Base-by-base conservation (phyloP, 2,113 vertebrate species). In the Bombycilla garrulus region DNA sequence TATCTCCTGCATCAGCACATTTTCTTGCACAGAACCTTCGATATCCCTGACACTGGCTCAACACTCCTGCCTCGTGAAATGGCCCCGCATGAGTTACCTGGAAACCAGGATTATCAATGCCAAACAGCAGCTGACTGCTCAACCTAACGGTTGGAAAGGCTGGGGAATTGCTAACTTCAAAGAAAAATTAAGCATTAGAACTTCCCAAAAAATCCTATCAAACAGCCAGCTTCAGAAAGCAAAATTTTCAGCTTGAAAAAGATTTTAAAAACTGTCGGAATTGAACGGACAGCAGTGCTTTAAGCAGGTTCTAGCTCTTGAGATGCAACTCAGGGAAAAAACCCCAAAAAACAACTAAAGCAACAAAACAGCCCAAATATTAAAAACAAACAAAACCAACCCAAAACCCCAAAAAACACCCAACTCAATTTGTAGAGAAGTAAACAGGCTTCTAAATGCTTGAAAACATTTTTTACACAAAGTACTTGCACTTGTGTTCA, bases 321-420 rank as follows among this genome's bases (percentile, higher is more conserved):
- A 73, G 78, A 47, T 42, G 13, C 11, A 67, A 62, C 9, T 17
- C 76, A 12, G 20, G 12, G 2, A 14, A n/a, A 2, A 18, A 44
- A 60, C 11, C 40, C 40, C 40, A 42, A 15, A 60, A 22, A 9
- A 35, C 58, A 77, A 36, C 35, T 26, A 14, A 47, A 28, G 4
- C 14, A 61, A 26, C 2, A 29, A 57, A 57, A 38, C 13, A 65
- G 31, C 1, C 3, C 28, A 77, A 78, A 40, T 10, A 40, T 5
- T 83, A 5, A 50, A 15, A 25, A 2, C 19, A 19, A 7, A 4
- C 19, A 21, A 15, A 73, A 22, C 12, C 31, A 20, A 7, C 4
- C 8, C 50, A 19, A 36, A 25, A 5, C 5, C 16, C 6, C 6
- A 33, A 57, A 31, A n/a, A 17, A n/a, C 12, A 0, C 2, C 3